Percentiles rank a stretch among this genome's conserved stretches.
Conservation (phyloP, 2,888 invertebrate genomes). For the Euclidia mi region DNA sequence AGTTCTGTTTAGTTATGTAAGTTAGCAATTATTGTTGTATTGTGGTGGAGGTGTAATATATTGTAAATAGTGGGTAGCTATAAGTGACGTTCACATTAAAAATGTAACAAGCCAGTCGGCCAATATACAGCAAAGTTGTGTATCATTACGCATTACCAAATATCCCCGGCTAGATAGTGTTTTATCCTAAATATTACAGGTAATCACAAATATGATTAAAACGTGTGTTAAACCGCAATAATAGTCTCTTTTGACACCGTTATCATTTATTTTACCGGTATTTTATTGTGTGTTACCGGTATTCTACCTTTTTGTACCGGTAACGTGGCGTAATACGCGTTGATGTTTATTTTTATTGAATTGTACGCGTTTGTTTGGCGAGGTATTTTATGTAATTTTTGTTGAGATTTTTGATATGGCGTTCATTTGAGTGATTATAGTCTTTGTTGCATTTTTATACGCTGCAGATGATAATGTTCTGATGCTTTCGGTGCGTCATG, state of each 20-base stretch:
- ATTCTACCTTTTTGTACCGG: constrained; percentile 3
- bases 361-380: constrained; percentile 1
- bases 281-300: constrained; percentile 1
- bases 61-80: too few species aligned
- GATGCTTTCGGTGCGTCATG: too few species aligned
- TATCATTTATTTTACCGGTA: constrained; percentile 18
- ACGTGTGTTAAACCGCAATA: constrained; percentile 18
- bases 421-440: background rate
- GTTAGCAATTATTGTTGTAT: too few species aligned
- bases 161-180: constrained; percentile 17
- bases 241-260: constrained; percentile 16
- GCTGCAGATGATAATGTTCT: too few species aligned
- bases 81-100: too few species aligned
- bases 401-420: background rate
- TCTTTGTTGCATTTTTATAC: too few species aligned
- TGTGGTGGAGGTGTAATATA: too few species aligned
- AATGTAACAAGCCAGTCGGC: too few species aligned
- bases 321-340: background rate
- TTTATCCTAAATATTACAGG: constrained; percentile 26
- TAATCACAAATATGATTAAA: constrained; percentile 40
- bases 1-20: too few species aligned
- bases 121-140: too few species aligned
- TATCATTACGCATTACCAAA: constrained; percentile 32
- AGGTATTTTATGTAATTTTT: background rate
- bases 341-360: constrained; percentile 26